phyloP scores from a whole-genome alignment of 1,140 invertebrate genomes.

The Drosophila pruinosa region DNA sequence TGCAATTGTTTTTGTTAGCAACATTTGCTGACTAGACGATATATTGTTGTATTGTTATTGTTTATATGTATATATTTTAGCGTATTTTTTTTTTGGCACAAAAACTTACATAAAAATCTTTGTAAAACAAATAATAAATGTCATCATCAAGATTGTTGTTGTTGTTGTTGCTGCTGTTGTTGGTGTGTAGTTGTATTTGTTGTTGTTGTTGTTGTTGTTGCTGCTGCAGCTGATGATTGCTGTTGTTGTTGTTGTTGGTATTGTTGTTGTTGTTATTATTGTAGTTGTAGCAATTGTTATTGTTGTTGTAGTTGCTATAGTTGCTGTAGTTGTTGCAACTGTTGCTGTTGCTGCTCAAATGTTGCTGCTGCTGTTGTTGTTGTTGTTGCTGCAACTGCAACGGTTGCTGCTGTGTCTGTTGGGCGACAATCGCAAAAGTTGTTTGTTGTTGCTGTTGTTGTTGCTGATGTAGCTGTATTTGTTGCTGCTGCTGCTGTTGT shows the following conservation, averaged over 20 bases:
- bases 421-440: conserved; percentile 15
- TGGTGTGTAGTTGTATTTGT: conserved; percentile 30
- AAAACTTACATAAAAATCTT: conserved; percentile 78
- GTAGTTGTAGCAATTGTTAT: conserved; percentile 37
- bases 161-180: conserved; percentile 60
- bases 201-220: conserved; percentile 45
- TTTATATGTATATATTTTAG: background rate
- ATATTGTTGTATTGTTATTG: background rate
- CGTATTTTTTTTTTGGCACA: background rate
- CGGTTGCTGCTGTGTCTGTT: conserved; percentile 30
- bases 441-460: conserved; percentile 40
- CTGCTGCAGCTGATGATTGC: conserved; percentile 14
- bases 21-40: no score
- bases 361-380: conserved; percentile 41
- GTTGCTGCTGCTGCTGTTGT: conserved; percentile 10
- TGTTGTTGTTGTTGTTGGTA: conserved; percentile 37
- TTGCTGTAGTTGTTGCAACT: conserved; percentile 27
- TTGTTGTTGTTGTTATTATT: conserved; percentile 37
- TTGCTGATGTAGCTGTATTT: conserved; percentile 41
- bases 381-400: conserved; percentile 37
- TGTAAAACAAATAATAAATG: conserved; percentile 80
- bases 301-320: conserved; percentile 39
- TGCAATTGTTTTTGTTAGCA: no score
- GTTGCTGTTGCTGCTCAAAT: conserved; percentile 38
- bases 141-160: conserved; percentile 75